A percentile compares a stretch with the other conserved stretches of the same genome.
Conservation (phyloP, 2,797 vertebrate species). For the Notamacropus eugenii region DNA sequence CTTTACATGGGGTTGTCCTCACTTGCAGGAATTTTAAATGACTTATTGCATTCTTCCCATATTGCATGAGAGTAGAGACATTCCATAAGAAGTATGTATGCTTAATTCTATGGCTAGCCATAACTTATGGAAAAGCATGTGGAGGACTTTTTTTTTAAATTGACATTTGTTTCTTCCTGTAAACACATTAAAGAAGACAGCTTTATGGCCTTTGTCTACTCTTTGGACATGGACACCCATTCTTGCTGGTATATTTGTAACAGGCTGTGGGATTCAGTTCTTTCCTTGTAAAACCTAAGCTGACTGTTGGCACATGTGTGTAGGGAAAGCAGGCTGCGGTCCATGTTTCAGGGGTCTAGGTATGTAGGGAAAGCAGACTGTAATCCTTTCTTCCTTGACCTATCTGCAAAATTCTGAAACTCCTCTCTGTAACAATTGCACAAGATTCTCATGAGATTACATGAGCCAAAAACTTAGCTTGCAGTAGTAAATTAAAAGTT, state of each 20-base stretch:
- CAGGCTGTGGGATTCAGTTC: slow-evolving; percentile 10
- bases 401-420: slow-evolving; percentile 27
- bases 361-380: not conserved
- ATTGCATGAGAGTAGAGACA: not conserved
- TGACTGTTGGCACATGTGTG: slow-evolving; percentile 12
- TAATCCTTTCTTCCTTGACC: not conserved
- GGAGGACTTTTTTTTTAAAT: not conserved
- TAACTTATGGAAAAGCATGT: slow-evolving; percentile 2
- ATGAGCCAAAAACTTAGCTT: not conserved
- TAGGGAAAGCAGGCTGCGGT: not conserved
- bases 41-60: not conserved
- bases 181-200: slow-evolving; percentile 11
- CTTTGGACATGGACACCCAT: not conserved
- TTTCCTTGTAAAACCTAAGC: not conserved
- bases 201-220: slow-evolving; percentile 23
- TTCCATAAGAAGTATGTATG: not conserved
- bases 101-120: slow-evolving; percentile 1
- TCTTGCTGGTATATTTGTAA: not conserved
- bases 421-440: slow-evolving; percentile 31
- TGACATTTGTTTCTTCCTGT: slow-evolving; percentile 11
- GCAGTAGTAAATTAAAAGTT: slow-evolving; percentile 17
- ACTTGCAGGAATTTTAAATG: not conserved
- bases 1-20: not conserved
- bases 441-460: not conserved
- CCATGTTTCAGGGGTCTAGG: not conserved